Evolutionary conservation across 2,888 invertebrate species (phyloP).

Genomic region (Eubasilissa splendida): DNA sequence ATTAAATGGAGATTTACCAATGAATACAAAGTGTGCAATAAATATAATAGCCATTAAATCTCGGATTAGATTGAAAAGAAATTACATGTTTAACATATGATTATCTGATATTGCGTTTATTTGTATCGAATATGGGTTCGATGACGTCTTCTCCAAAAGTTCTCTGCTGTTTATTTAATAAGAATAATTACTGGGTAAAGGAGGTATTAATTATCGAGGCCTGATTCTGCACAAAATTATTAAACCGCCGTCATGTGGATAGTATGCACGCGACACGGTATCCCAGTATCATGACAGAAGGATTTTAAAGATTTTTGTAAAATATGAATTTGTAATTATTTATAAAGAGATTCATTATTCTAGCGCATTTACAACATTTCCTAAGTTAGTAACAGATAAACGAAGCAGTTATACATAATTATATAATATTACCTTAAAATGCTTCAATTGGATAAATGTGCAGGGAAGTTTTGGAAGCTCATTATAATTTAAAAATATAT

Average conservation of each 20-base stretch:
- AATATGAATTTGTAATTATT: too few species aligned
- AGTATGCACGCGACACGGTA: too few species aligned
- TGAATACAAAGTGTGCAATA: constrained; percentile 71
- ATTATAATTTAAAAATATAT: constrained; percentile 6
- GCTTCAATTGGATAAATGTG: neutral
- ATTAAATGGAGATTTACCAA: constrained; percentile 73
- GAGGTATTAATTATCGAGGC: too few species aligned
- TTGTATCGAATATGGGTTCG: constrained; percentile 57
- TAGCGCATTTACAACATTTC: too few species aligned
- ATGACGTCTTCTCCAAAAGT: constrained; percentile 23
- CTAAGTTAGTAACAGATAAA: neutral
- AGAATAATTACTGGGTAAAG: neutral
- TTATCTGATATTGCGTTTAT: constrained; percentile 58
- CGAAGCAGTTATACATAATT: too few species aligned
- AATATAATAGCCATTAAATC: constrained; percentile 69
- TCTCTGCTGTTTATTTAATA: neutral
- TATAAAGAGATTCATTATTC: too few species aligned
- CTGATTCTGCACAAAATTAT: too few species aligned
- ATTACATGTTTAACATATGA: constrained; percentile 45
- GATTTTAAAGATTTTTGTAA: too few species aligned
- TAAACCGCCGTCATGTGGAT: too few species aligned
- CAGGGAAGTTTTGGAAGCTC: neutral
- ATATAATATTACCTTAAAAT: neutral
- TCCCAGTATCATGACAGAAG: too few species aligned
- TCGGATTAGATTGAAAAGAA: constrained; percentile 50